Percentiles rank a stretch among this genome's conserved stretches.
Evolutionary conservation across 2,797 vertebrate species (phyloP).

Genomic region (Choloepus didactylus): DNA sequence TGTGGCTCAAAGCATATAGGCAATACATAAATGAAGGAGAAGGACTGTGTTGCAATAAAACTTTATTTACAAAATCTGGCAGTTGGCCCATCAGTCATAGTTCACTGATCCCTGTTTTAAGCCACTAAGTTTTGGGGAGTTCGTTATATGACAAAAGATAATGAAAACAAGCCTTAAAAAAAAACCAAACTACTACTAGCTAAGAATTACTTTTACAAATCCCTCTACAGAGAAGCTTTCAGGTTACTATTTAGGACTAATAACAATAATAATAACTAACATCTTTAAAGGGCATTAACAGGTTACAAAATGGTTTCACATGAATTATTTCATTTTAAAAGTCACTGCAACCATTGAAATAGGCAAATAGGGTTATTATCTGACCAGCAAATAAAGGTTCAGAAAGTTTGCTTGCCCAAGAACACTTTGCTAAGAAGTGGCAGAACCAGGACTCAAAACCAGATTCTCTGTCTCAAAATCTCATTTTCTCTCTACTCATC

Average conservation of each 20-base stretch:
- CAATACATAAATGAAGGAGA: neutral
- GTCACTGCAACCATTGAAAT: neutral
- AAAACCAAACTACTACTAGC: neutral
- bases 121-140: neutral
- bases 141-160: neutral
- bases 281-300: neutral
- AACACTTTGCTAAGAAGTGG: neutral
- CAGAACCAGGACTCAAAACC: neutral
- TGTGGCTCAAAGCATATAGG: neutral
- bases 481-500: neutral
- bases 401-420: neutral
- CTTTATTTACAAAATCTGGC: neutral
- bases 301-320: neutral
- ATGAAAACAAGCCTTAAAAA: neutral
- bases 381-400: neutral
- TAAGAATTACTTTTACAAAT: constrained; percentile 16
- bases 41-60: neutral
- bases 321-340: constrained; percentile 21
- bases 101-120: neutral
- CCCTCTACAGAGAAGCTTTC: neutral
- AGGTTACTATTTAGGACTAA: neutral
- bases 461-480: neutral
- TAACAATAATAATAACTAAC: neutral
- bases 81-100: neutral
- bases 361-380: neutral